Evolutionary conservation across 2,888 invertebrate genomes (phyloP), one percentile per base, ranked within the genome.

Genomic region (Tetramorium bicarinatum): DNA sequence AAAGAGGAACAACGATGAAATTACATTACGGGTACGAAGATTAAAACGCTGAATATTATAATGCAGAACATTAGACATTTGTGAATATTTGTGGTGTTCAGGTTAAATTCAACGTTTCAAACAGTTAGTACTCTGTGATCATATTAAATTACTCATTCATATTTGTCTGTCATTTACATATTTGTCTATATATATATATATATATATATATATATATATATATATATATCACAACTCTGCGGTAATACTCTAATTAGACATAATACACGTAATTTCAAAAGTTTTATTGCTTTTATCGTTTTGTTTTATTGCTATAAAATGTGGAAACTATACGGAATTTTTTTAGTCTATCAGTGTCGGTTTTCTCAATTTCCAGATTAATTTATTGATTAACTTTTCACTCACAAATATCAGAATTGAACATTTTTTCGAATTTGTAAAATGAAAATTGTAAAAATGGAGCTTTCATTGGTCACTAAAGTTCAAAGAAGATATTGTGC

Each of bases 71-170:
- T 62, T 62, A 38, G 56, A 69, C 15, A 69, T 71, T 47, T 18
- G 47, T 15, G 34, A 38, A 47, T 56, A 34, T 71, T 79, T 69
- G 47, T 54, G 25, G n/a, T 41, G 38, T 15, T 15, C 21, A 44
- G 9, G 44, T 79, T 59, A 47, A 47, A 71, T 59, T 69, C 15
- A 21, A 56, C 11, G 6, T 71, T 71, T 72, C 47, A 49, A 80
- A 72, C 47, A 59, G 47, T 71, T 79, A 29, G 79, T 69, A 47
- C 71, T 80, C 34, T 49, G 29, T 4, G 52, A 59, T 13, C 18
- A 25, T 25, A 21, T 80, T 61, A 59, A 80, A 80, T 72, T 80
- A 61, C 13, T 8, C 38, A 49, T 49, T 72, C 38, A 34, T 34
- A 34, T 34, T 34, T 4, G 29, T 34, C 29, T 34, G 8, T 76